A percentile compares a stretch with the other conserved stretches of the same genome.
phyloP scores from a whole-genome alignment of 2,797 vertebrate species.

The Tiaroga cobitis region DNA sequence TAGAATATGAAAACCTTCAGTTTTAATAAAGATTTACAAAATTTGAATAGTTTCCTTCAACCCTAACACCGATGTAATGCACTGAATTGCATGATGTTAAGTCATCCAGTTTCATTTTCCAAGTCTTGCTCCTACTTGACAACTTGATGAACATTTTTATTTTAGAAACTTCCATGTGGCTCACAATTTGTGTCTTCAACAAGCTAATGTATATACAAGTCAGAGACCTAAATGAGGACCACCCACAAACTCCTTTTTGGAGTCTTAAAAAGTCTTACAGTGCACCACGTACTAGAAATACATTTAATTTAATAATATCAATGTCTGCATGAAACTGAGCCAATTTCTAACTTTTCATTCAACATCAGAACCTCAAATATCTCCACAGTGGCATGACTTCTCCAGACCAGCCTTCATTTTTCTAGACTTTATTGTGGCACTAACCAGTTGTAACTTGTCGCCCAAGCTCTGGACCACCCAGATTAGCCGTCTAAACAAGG shows the following conservation, averaged over 20 bases:
- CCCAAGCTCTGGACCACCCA: slow-evolving; percentile 76
- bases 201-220: slow-evolving; percentile 64
- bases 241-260: slow-evolving; percentile 62
- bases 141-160: slow-evolving; percentile 38
- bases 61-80: background rate
- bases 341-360: slow-evolving; percentile 14
- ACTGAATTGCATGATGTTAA: background rate
- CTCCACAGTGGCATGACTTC: slow-evolving; percentile 21
- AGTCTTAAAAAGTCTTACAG: background rate
- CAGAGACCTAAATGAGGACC: slow-evolving; percentile 63
- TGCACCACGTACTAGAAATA: slow-evolving; percentile 38
- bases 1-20: background rate
- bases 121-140: background rate
- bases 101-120: slow-evolving; percentile 7
- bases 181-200: slow-evolving; percentile 67
- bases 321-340: slow-evolving; percentile 9
- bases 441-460: slow-evolving; percentile 72
- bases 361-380: slow-evolving; percentile 18
- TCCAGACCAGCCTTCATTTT: slow-evolving; percentile 19
- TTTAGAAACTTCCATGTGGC: slow-evolving; percentile 58
- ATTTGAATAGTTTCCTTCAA: background rate
- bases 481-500: slow-evolving; percentile 69
- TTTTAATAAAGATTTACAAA: background rate
- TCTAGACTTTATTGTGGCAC: slow-evolving; percentile 63
- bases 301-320: slow-evolving; percentile 58